A percentile compares a stretch with the other conserved stretches of the same genome.
Conservation (phyloP, 2,888 invertebrate species). For the Sesamia inferens region DNA sequence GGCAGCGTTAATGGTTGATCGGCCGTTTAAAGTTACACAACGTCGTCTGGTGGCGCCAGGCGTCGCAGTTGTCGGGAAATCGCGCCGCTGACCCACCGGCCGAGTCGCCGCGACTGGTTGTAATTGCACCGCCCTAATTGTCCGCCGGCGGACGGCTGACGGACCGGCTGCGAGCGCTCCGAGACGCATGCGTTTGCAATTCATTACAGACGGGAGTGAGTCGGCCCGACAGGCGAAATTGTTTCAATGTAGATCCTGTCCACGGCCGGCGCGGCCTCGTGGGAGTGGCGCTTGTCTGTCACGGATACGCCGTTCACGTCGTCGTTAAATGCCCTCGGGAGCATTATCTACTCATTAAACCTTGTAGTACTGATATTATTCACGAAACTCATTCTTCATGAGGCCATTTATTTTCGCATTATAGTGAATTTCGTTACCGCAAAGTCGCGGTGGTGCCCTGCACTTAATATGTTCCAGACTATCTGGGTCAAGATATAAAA, state of each 20-base stretch:
- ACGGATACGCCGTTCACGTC: constrained; percentile 78
- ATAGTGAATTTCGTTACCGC: constrained; percentile 72
- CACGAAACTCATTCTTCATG: constrained; percentile 65
- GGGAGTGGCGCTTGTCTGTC: constrained; percentile 77
- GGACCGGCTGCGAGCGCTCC: constrained; percentile 72
- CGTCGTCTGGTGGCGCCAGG: constrained; percentile 83
- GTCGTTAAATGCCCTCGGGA: constrained; percentile 74
- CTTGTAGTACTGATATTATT: constrained; percentile 62
- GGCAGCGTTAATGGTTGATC: constrained; percentile 79
- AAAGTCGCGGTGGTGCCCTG: constrained; percentile 64
- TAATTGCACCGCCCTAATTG: constrained; percentile 89
- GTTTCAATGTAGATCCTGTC: constrained; percentile 85
- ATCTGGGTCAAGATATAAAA: constrained; percentile 79
- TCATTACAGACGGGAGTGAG: constrained; percentile 77
- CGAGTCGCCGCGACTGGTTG: constrained; percentile 81
- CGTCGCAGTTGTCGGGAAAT: constrained; percentile 84
- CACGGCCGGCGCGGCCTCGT: constrained; percentile 70
- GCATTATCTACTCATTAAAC: constrained; percentile 64
- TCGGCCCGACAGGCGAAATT: constrained; percentile 82
- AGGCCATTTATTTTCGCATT: constrained; percentile 67
- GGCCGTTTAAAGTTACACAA: constrained; percentile 86
- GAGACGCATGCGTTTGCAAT: constrained; percentile 81
- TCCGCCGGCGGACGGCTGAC: constrained; percentile 78
- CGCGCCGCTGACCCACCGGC: constrained; percentile 87
- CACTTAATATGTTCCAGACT: constrained; percentile 70